These are phyloP conservation scores for Onychomys torridus DNA, from an alignment of 2,797 vertebrate species.

Conservation along the genomic window DNA sequence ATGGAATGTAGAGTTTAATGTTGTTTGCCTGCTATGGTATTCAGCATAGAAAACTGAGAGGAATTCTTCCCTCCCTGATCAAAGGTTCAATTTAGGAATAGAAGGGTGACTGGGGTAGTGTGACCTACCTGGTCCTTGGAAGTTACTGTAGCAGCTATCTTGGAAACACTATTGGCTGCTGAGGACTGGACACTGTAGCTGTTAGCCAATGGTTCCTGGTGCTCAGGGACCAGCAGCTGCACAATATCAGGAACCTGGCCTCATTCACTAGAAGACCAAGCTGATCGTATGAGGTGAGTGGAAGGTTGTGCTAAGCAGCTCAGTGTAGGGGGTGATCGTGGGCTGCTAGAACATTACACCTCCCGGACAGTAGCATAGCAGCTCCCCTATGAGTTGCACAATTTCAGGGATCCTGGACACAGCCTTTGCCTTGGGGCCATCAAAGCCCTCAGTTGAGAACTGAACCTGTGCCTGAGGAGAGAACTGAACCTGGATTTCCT, in stretches of 20 bases:
- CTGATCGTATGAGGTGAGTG: background rate
- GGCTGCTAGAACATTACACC: background rate
- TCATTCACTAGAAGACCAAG: background rate
- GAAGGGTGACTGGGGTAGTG: no score
- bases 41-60: no score
- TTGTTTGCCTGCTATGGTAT: no score
- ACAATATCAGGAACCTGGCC: background rate
- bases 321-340: background rate
- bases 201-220: background rate
- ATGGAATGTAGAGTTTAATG: no score
- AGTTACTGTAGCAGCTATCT: background rate
- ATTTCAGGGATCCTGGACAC: background rate
- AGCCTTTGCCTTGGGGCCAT: background rate
- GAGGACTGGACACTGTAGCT: background rate
- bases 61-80: no score
- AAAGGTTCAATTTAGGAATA: no score
- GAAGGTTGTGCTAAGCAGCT: background rate
- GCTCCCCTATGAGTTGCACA: background rate
- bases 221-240: background rate
- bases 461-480: no score
- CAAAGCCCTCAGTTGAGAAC: background rate
- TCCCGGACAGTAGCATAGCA: background rate
- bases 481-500: background rate
- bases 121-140: no score
- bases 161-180: background rate